Evolutionary conservation across 2,888 invertebrate species (phyloP), one percentile per base, ranked within the genome.

Genomic region (Pachymerium ferrugineum): DNA sequence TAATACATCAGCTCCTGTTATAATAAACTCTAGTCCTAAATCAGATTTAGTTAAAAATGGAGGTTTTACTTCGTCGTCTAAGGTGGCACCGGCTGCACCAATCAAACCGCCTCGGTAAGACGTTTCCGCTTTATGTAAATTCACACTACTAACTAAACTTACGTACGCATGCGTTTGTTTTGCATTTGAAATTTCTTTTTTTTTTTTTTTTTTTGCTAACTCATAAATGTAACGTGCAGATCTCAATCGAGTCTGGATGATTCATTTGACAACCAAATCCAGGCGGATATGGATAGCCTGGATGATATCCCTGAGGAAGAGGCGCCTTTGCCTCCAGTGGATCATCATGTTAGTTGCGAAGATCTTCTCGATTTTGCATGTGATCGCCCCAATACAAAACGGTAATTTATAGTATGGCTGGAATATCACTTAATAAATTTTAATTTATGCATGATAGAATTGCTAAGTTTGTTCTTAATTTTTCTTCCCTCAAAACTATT

Each of bases 281-380:
- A 87, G 75, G 87, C 86, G 6, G 86, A 87, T 78, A 79, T 89
- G 76, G 86, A 87, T 62, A 88, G 87, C 14, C 78, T 87, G 76
- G 88, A 88, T 79, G 85, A 86, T 71, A 83, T 88, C 54, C 84
- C 85, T 2, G 83, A 82, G 29, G 85, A 85, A 74, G 78, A 80
- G 22, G 80, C 81, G n/a, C 80, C 81, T 35, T 77, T 80, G 73
- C 79, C 81, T 77, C 79, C 81, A 42, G 79, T 80, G 54, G 87
- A 89, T 69, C 93, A 94, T 80, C 91, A 93, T 78, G 94, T 94
- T 0, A 94, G 93, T 70, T 94, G 94, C 79, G 95, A 95, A 82
- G 94, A 95, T 84, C 84, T 95, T 74, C 83, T 94, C 73, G 94
- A 94, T 81, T 95, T 95, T 80, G 91, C 93, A 0, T 90, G 91